A percentile compares a stretch with the other conserved stretches of the same genome.
Evolutionary conservation across 2,113 vertebrate species (phyloP).

Genomic region (Saccopteryx leptura): DNA sequence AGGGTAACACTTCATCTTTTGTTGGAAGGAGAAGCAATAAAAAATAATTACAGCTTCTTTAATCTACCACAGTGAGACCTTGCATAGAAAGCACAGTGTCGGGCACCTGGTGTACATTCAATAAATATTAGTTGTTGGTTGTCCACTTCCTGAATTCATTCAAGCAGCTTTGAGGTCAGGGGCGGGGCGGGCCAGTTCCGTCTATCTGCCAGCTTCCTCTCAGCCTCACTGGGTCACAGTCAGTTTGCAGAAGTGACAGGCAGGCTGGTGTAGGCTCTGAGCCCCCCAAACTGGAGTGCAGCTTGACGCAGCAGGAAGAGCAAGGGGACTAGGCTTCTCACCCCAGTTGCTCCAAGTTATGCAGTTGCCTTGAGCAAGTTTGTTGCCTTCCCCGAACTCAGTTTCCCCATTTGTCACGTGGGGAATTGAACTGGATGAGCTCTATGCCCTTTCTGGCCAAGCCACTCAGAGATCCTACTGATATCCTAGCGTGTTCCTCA

Average conservation of each 20-base stretch:
- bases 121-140: background rate
- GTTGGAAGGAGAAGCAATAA: background rate
- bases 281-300: background rate
- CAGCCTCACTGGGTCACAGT: background rate
- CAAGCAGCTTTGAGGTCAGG: background rate
- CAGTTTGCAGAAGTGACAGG: background rate
- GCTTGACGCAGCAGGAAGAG: background rate
- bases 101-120: accelerated
- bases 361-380: background rate
- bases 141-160: no score
- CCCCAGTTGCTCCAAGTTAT: background rate
- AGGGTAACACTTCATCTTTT: background rate
- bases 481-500: background rate
- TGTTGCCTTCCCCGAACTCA: background rate
- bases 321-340: background rate
- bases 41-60: background rate
- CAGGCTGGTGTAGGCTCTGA: no score
- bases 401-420: background rate
- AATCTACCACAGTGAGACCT: accelerated
- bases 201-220: background rate
- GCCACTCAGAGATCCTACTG: background rate
- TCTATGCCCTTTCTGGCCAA: background rate
- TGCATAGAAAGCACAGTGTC: no score
- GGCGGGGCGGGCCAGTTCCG: background rate
- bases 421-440: background rate